These are phyloP conservation scores for Thereva nobilitata DNA, from an alignment of 2,888 invertebrate species.

Conservation along the genomic window DNA sequence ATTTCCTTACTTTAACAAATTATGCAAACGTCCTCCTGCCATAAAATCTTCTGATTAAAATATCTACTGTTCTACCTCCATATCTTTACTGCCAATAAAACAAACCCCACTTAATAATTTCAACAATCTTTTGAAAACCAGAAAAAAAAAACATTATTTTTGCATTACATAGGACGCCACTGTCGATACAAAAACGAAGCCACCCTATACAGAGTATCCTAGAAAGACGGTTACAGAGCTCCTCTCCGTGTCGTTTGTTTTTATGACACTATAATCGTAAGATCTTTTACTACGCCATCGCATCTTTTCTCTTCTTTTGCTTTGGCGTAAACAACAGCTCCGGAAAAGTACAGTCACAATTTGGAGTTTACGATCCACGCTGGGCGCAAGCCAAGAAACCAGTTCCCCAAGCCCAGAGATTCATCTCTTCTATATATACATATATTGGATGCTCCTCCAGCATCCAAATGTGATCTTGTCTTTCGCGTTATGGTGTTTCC, in stretches of 20 bases:
- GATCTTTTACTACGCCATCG: conserved; percentile 16
- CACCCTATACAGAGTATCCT: no score
- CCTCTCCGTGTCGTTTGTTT: background rate
- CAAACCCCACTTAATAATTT: no score
- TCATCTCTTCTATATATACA: conserved; percentile 19
- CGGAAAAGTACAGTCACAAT: conserved; percentile 31
- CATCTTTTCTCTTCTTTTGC: conserved; percentile 19
- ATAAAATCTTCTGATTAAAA: no score
- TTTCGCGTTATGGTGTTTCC: conserved; percentile 15
- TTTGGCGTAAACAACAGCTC: conserved; percentile 22
- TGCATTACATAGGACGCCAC: no score
- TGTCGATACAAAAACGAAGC: no score
- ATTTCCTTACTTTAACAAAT: no score
- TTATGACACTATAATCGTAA: conserved; percentile 13
- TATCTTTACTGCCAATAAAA: no score
- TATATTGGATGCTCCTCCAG: background rate
- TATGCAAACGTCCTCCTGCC: no score
- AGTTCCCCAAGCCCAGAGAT: conserved; percentile 14
- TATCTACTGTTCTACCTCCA: no score
- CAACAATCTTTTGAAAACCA: no score
- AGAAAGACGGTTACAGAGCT: no score
- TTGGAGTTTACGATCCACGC: conserved; percentile 23
- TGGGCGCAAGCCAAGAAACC: conserved; percentile 29
- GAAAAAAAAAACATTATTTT: no score
- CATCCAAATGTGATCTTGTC: conserved; percentile 21